Percentiles rank a stretch among this genome's conserved stretches.
Evolutionary conservation across 2,888 invertebrate genomes (phyloP).

Genomic region (Cryptops parisi): DNA sequence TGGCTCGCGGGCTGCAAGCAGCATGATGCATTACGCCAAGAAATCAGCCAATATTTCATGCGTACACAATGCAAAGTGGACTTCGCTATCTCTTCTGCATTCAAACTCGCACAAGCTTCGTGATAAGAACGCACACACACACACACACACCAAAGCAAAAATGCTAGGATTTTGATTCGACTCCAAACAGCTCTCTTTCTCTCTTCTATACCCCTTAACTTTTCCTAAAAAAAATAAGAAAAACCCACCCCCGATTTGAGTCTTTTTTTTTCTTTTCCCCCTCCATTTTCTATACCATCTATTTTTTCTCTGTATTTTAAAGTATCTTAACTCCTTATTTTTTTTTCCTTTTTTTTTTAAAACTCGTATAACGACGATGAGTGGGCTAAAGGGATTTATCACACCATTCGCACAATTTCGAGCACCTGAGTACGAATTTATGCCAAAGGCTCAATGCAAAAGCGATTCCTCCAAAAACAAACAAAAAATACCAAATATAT

Average conservation of each 20-base stretch:
- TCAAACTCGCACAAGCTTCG: too few species aligned
- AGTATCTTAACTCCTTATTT: background rate
- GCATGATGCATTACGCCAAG: conserved; percentile 11
- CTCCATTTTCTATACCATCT: background rate
- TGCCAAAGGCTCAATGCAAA: background rate
- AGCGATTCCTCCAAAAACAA: background rate
- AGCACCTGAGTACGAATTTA: background rate
- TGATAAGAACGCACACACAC: too few species aligned
- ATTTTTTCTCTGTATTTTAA: background rate
- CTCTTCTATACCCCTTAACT: background rate
- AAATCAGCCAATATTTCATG: conserved; percentile 14
- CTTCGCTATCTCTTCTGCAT: background rate
- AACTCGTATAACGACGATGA: background rate
- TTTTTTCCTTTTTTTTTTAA: background rate
- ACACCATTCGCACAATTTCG: background rate
- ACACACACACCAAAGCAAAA: too few species aligned
- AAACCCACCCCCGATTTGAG: too few species aligned
- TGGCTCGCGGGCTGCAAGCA: background rate
- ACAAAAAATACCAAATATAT: too few species aligned
- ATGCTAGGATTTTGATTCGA: background rate
- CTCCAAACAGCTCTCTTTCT: background rate
- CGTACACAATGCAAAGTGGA: conserved; percentile 14
- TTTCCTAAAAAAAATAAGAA: too few species aligned
- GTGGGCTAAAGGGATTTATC: background rate
- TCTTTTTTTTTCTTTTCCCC: background rate